Percentiles rank a stretch among this genome's conserved stretches.
Conservation (phyloP, 2,888 invertebrate genomes). For the Myathropa florea region DNA sequence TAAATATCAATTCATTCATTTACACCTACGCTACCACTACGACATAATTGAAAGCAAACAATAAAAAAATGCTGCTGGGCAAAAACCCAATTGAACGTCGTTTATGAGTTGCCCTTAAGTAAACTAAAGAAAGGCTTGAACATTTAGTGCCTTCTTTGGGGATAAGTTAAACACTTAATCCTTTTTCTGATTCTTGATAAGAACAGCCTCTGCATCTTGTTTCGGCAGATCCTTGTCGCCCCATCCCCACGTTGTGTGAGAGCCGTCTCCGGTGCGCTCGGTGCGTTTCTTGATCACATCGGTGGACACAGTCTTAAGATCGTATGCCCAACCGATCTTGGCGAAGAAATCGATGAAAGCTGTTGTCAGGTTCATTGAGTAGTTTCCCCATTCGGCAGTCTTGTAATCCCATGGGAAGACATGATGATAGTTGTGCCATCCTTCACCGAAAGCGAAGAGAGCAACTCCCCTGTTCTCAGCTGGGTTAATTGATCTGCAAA, state of each 20-base stretch:
- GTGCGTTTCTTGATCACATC: slow-evolving; percentile 87
- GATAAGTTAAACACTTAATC: slow-evolving; percentile 78
- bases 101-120: slow-evolving; percentile 15
- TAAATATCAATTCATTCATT: slow-evolving; percentile 56
- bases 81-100: slow-evolving; percentile 18
- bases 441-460: slow-evolving; percentile 85
- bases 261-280: slow-evolving; percentile 88
- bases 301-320: slow-evolving; percentile 89
- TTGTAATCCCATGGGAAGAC: slow-evolving; percentile 93
- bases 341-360: slow-evolving; percentile 90
- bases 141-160: slow-evolving; percentile 11
- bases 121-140: slow-evolving; percentile 10
- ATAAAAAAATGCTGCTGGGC: slow-evolving; percentile 26
- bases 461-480: slow-evolving; percentile 85
- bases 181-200: slow-evolving; percentile 83
- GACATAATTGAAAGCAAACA: slow-evolving; percentile 28
- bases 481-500: slow-evolving; percentile 84
- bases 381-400: slow-evolving; percentile 89
- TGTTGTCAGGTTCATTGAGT: slow-evolving; percentile 87
- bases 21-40: slow-evolving; percentile 45
- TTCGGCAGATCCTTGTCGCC: slow-evolving; percentile 85
- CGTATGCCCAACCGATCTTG: slow-evolving; percentile 92
- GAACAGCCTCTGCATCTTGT: slow-evolving; percentile 82
- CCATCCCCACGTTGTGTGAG: slow-evolving; percentile 90
- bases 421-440: slow-evolving; percentile 93